Conservation (phyloP, 2,113 vertebrate genomes). For the Recurvirostra avosetta region DNA sequence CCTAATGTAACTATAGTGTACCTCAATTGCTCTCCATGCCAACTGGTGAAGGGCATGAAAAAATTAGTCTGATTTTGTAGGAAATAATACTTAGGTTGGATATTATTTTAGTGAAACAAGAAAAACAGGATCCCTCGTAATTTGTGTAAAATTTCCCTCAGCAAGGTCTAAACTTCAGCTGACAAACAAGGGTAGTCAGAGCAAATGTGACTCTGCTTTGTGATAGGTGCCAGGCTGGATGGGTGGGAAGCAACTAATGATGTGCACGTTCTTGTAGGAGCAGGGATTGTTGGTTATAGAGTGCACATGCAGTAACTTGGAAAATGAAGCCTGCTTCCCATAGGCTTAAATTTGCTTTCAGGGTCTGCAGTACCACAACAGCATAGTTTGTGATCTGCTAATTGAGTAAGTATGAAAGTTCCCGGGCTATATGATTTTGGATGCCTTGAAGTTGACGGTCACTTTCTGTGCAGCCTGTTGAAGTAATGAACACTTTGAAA, state of each 20-base stretch:
- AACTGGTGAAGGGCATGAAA: neutral
- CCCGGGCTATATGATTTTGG: neutral
- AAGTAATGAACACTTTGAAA: neutral
- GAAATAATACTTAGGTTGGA: neutral
- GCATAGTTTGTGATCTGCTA: neutral
- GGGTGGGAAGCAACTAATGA: neutral
- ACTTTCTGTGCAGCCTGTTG: neutral
- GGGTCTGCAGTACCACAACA: neutral
- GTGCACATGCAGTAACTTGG: neutral
- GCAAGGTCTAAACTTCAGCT: neutral
- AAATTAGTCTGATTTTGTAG: neutral
- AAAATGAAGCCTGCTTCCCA: neutral
- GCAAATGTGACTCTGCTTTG: neutral
- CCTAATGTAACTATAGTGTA: neutral
- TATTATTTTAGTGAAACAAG: neutral
- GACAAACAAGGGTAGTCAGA: neutral
- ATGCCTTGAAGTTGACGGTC: neutral
- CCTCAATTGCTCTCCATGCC: neutral
- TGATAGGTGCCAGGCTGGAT: neutral
- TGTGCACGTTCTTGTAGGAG: neutral
- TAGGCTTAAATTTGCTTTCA: neutral
- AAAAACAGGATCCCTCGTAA: neutral
- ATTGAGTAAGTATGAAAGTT: neutral
- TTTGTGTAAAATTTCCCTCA: neutral
- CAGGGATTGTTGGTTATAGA: neutral